Percentiles rank a stretch among this genome's conserved stretches.
Evolutionary conservation across 2,888 invertebrate species (phyloP).

Genomic region (Lepeophtheirus nordmannii): DNA sequence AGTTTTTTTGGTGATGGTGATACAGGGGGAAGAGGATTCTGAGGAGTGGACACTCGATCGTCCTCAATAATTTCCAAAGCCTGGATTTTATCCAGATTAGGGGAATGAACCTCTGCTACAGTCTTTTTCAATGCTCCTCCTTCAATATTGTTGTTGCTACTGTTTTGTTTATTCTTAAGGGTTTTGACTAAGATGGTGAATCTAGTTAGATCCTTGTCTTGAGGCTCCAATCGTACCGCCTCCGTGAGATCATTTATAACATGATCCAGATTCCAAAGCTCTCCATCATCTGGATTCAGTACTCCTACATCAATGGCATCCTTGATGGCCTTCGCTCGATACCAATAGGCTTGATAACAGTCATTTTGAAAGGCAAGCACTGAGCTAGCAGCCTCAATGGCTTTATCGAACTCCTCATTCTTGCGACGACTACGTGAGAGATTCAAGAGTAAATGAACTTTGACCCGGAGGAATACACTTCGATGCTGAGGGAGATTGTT

Average conservation of each 20-base stretch:
- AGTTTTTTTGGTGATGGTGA: no score
- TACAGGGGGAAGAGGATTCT: no score
- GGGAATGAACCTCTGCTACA: no score
- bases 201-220: background rate
- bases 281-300: no score
- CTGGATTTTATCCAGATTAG: no score
- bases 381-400: background rate
- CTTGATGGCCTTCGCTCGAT: background rate
- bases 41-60: no score
- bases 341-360: conserved; percentile 2
- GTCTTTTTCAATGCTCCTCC: no score
- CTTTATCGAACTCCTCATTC: background rate
- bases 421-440: background rate
- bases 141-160: no score
- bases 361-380: background rate
- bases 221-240: background rate
- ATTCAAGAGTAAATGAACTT: background rate
- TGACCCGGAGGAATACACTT: background rate
- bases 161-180: background rate
- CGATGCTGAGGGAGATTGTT: no score
- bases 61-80: no score
- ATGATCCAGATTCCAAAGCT: no score
- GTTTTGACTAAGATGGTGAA: conserved; percentile 7
- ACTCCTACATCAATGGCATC: background rate
- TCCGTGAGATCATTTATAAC: background rate